Base-by-base conservation (phyloP, 30 jellyfish, hydroid and myxozoan species). In the Aurelia coerulea region DNA sequence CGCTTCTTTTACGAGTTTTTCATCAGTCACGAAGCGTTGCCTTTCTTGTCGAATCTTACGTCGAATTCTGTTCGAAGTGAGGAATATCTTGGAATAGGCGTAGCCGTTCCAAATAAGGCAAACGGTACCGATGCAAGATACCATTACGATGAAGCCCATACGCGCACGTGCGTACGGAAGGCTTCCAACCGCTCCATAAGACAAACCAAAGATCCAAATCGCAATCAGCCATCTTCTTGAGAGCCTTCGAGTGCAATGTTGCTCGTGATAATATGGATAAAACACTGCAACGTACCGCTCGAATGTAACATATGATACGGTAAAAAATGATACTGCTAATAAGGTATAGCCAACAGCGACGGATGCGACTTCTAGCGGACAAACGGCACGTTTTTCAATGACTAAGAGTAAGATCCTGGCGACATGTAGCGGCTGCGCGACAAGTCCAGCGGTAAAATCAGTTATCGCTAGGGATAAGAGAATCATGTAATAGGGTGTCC, bases 371-470 rank as follows among this genome's bases (percentile, higher is more conserved):
- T 86, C 95, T 16, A 86, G 86, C 5, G 63, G 65, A 56, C 95
- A 86, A n/a, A 67, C 60, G 13, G 89, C 16, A 35, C 58, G 52
- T 39, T 79, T 73, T 31, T 66, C 37, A 35, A 67, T 51, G n/a
- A 70, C 80, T 13, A 86, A 76, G 23, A 86, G 19, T 15, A 73
- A 29, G 37, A 76, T 77, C 58, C 95, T 65, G n/a, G 80, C 90
- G 4, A 67, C 56, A 67, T 65, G 75, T 41, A 86, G 76, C 63
- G 95, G 95, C 51, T 86, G 90, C 29, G 95, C 95, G 15, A 76
- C 35, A 46, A 86, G 71, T 11, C 95, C 95, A 29, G 95, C 95
- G 42, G 95, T 76, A 64, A 86, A 69, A 49, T 86, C 95, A 3
- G 86, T 86, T 2, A 58, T 58, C 59, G 95, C 95, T 49, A 86